These are phyloP conservation scores for Philopotamus ludificatus DNA, from an alignment of 1,140 invertebrate genomes.

Conservation along the genomic window DNA sequence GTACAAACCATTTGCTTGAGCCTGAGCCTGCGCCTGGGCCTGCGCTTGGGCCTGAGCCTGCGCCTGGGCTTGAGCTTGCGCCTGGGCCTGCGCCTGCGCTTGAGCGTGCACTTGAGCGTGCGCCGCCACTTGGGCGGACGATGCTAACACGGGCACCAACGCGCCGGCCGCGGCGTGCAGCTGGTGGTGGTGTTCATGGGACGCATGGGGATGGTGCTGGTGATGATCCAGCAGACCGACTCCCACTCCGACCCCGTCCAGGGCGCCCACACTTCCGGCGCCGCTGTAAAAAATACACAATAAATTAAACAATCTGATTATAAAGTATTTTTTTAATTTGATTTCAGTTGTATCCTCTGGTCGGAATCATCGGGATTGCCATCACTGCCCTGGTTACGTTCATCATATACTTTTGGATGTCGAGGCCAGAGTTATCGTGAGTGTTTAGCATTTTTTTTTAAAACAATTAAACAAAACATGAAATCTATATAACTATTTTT, in stretches of 20 bases:
- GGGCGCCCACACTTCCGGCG: constrained; percentile 51
- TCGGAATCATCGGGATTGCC: constrained; percentile 38
- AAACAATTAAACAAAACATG: background rate
- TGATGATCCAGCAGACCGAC: constrained; percentile 46
- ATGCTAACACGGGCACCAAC: constrained; percentile 28
- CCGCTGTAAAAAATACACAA: constrained; percentile 53
- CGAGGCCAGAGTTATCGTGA: constrained; percentile 51
- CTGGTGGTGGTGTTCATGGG: constrained; percentile 43
- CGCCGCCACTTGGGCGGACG: constrained; percentile 39
- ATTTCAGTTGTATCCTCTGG: constrained; percentile 47
- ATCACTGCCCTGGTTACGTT: constrained; percentile 34
- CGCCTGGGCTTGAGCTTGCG: constrained; percentile 31
- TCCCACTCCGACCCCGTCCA: constrained; percentile 59
- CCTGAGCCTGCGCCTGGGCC: constrained; percentile 35
- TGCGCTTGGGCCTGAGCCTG: constrained; percentile 36
- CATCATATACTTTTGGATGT: constrained; percentile 43
- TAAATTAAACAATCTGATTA: background rate
- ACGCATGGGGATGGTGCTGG: constrained; percentile 28
- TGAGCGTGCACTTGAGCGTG: constrained; percentile 39
- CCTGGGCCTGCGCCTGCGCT: constrained; percentile 45
- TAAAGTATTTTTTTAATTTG: constrained; percentile 1
- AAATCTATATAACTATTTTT: background rate
- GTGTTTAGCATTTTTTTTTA: constrained; percentile 31
- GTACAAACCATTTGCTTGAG: constrained; percentile 25
- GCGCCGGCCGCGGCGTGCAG: constrained; percentile 30